These are phyloP conservation scores for Drosophila kurseongensis DNA, from an alignment of 1,140 invertebrate species.

Conservation along the genomic window DNA sequence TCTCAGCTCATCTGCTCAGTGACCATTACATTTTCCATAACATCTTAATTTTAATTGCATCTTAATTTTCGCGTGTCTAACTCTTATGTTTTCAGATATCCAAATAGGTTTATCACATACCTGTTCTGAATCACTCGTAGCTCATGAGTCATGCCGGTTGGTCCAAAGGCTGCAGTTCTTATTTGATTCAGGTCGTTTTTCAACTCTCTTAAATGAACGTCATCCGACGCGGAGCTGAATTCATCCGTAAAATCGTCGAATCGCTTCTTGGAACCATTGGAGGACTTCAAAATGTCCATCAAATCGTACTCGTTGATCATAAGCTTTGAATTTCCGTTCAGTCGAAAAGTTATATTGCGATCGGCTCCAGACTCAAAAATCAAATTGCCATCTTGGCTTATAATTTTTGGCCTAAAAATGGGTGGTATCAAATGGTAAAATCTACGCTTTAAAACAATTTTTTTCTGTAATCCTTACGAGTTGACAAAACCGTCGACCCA, in stretches of 20 bases:
- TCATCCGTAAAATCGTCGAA: slow-evolving; percentile 55
- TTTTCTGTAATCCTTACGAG: slow-evolving; percentile 51
- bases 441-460: not conserved
- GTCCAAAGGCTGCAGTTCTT: slow-evolving; percentile 31
- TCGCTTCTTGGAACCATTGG: slow-evolving; percentile 42
- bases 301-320: slow-evolving; percentile 88
- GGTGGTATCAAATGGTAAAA: not conserved
- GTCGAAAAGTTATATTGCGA: slow-evolving; percentile 88
- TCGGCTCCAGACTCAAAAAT: slow-evolving; percentile 87
- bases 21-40: too few species aligned
- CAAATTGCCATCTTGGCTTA: slow-evolving; percentile 88
- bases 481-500: slow-evolving; percentile 66
- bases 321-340: slow-evolving; percentile 87
- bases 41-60: not conserved
- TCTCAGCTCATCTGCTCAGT: too few species aligned
- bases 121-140: slow-evolving; percentile 55
- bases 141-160: slow-evolving; percentile 39
- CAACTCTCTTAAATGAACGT: slow-evolving; percentile 44
- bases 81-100: not conserved
- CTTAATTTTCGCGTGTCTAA: not conserved
- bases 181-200: slow-evolving; percentile 46
- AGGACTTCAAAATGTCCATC: slow-evolving; percentile 65
- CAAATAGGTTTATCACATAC: slow-evolving; percentile 12
- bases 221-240: slow-evolving; percentile 31
- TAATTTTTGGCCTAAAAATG: slow-evolving; percentile 86